Conservation (phyloP, 2,888 invertebrate species). For the Drosophila gaucha region DNA sequence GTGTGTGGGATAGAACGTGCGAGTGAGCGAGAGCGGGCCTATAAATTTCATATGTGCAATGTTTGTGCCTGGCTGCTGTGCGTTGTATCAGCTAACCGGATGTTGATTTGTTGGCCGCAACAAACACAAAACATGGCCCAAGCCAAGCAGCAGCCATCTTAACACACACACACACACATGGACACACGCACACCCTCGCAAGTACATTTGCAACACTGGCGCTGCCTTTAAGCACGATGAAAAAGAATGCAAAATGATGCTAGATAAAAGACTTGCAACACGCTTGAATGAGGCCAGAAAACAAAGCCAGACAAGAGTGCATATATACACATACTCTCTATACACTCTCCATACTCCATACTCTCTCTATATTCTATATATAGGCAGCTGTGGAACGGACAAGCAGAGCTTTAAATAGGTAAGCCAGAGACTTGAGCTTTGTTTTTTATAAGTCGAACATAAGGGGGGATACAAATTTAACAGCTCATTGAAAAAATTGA, state of each 20-base stretch:
- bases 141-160: conserved; percentile 38
- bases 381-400: conserved; percentile 7
- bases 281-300: conserved; percentile 13
- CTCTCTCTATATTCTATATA: conserved; percentile 2
- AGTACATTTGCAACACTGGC: conserved; percentile 15
- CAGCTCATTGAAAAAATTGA: too few species aligned
- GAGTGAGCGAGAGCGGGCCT: conserved; percentile 24
- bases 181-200: conserved; percentile 2
- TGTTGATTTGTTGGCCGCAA: conserved; percentile 58
- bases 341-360: neutral
- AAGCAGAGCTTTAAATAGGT: conserved; percentile 18
- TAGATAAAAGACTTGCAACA: conserved; percentile 36
- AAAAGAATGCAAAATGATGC: conserved; percentile 48
- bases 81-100: conserved; percentile 55
- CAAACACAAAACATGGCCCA: conserved; percentile 26
- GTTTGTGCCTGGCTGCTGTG: conserved; percentile 38
- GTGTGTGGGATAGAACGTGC: conserved; percentile 4
- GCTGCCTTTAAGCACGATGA: conserved; percentile 27
- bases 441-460: too few species aligned
- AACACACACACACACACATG: conserved; percentile 1
- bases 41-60: conserved; percentile 60
- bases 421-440: conserved; percentile 12
- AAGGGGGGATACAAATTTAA: neutral
- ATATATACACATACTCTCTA: conserved; percentile 3
- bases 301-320: conserved; percentile 14